Conservation (phyloP, 2,888 invertebrate genomes). For the Sphaerophoria taeniata region DNA sequence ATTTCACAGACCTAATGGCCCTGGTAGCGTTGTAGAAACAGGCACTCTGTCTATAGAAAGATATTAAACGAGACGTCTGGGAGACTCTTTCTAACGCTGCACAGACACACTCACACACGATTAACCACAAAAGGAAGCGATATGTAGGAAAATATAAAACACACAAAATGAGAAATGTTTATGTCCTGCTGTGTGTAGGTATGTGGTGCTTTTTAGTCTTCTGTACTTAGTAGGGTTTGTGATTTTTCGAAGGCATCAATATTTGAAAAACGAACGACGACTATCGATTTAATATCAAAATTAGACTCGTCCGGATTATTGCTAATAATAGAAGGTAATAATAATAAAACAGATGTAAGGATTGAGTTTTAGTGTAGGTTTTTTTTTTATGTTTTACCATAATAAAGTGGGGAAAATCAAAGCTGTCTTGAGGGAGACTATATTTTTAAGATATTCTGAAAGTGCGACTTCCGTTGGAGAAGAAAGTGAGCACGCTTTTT, state of each 20-base stretch:
- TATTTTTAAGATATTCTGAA: background rate
- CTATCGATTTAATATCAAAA: constrained; percentile 67
- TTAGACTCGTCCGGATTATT: constrained; percentile 37
- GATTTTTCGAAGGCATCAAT: constrained; percentile 36
- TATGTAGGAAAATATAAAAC: constrained; percentile 4
- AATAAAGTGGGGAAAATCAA: constrained; percentile 26
- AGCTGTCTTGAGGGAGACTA: background rate
- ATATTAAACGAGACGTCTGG: constrained; percentile 66
- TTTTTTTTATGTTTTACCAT: constrained; percentile 34
- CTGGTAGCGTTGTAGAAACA: constrained; percentile 36
- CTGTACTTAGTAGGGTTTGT: background rate
- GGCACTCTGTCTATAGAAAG: constrained; percentile 6
- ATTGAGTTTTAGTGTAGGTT: constrained; percentile 46
- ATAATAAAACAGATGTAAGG: constrained; percentile 37
- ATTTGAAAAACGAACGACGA: constrained; percentile 6
- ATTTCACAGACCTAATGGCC: constrained; percentile 66
- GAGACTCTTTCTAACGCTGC: background rate
- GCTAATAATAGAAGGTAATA: constrained; percentile 34
- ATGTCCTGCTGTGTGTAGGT: constrained; percentile 49
- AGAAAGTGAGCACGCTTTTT: too few species aligned
- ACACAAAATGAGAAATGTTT: constrained; percentile 56
- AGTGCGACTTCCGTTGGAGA: too few species aligned
- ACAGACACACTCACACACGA: background rate
- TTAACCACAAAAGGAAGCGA: background rate
- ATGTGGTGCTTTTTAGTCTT: background rate